Evolutionary conservation across 2,113 vertebrate genomes (phyloP).

Genomic region (Tragelaphus strepsiceros): DNA sequence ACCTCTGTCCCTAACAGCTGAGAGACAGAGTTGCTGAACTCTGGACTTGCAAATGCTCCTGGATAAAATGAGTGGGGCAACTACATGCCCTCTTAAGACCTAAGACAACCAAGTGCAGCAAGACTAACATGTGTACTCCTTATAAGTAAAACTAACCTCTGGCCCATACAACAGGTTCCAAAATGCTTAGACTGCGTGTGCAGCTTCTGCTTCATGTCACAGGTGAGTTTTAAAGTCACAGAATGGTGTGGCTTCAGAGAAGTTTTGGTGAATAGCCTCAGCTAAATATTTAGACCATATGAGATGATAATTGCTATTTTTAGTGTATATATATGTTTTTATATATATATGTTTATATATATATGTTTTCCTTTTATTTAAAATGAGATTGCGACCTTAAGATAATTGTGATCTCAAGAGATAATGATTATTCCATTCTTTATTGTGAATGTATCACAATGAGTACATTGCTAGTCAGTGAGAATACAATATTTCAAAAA

Average conservation of each 20-base stretch:
- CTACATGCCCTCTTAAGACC: neutral
- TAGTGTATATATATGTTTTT: neutral
- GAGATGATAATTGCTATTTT: neutral
- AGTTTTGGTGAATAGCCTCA: neutral
- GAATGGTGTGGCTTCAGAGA: neutral
- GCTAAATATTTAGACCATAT: neutral
- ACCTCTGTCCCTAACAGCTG: neutral
- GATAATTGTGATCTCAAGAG: neutral
- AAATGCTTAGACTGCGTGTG: rapidly evolving
- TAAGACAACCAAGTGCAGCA: neutral
- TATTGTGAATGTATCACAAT: neutral
- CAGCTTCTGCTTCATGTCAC: neutral
- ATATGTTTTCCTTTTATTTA: neutral
- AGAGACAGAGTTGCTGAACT: neutral
- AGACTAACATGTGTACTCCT: neutral
- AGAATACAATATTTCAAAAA: slow-evolving; percentile 8
- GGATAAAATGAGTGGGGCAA: neutral
- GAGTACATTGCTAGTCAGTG: neutral
- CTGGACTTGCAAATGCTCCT: neutral
- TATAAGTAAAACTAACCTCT: neutral
- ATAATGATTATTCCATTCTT: neutral
- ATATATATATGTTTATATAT: neutral
- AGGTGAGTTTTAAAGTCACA: neutral
- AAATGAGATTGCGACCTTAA: neutral
- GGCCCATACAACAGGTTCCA: neutral